Evolutionary conservation across 2,797 vertebrate species (phyloP).

Genomic region (Sebastes vulpes): DNA sequence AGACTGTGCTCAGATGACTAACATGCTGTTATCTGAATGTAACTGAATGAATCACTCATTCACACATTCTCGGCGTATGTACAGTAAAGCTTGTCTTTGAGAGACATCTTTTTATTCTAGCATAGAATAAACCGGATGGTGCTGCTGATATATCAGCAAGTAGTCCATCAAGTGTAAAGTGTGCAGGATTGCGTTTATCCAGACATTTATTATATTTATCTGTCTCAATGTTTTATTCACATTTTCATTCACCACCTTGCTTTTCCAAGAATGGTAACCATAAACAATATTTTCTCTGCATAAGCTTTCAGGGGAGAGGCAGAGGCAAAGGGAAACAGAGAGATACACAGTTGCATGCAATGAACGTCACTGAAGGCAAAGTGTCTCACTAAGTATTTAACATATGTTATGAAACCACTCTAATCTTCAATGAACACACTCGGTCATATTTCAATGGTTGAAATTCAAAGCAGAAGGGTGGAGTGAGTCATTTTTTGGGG

Average conservation of each 20-base stretch:
- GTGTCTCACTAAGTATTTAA: constrained; percentile 36
- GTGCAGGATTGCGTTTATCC: constrained; percentile 18
- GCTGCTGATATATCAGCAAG: neutral
- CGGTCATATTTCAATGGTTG: constrained; percentile 12
- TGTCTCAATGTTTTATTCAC: neutral
- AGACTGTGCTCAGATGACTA: constrained; percentile 31
- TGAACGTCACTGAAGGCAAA: neutral
- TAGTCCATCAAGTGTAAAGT: neutral
- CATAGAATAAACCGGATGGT: neutral
- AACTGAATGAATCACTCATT: constrained; percentile 21
- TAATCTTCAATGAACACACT: constrained; percentile 25
- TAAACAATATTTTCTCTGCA: constrained; percentile 1
- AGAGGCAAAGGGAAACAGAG: neutral
- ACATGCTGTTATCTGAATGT: constrained; percentile 24
- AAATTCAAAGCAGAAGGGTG: constrained; percentile 26
- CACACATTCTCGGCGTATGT: neutral
- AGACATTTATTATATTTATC: constrained; percentile 18
- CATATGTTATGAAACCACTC: constrained; percentile 7
- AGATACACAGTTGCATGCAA: constrained; percentile 4
- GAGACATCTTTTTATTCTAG: neutral
- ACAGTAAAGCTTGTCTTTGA: neutral
- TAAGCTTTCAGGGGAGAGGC: constrained; percentile 5
- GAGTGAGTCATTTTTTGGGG: constrained; percentile 58
- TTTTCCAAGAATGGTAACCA: constrained; percentile 3
- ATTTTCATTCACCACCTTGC: neutral